Evolutionary conservation across 2,113 vertebrate genomes (phyloP).

Genomic region (Acinonyx jubatus): DNA sequence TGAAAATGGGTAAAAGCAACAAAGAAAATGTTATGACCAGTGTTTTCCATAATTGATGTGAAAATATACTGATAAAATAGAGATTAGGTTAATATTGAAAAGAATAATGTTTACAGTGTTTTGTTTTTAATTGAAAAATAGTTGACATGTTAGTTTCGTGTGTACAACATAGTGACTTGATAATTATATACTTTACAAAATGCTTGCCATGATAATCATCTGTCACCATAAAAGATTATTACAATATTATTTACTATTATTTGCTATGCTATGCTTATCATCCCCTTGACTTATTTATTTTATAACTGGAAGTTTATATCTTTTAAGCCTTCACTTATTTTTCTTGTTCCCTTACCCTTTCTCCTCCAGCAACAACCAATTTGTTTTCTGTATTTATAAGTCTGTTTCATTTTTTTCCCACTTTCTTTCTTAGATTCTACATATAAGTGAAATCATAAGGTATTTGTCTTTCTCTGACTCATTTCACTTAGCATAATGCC

Average conservation of each 20-base stretch:
- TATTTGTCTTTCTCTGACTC: not conserved
- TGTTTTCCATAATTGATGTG: not conserved
- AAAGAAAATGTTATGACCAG: not conserved
- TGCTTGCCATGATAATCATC: not conserved
- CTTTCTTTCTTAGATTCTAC: not conserved
- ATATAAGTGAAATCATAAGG: not conserved
- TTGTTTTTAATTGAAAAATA: not conserved
- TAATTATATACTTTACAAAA: not conserved
- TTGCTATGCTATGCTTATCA: not conserved
- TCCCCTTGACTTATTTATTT: not conserved
- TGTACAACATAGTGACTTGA: not conserved
- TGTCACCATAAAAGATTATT: not conserved
- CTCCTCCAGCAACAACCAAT: not conserved
- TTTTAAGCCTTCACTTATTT: not conserved
- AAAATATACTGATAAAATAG: not conserved
- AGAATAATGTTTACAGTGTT: not conserved
- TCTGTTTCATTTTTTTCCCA: not conserved
- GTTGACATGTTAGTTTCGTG: not conserved
- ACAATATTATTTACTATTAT: not conserved
- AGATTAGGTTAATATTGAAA: not conserved
- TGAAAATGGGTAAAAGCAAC: not conserved
- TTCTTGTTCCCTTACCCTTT: not conserved
- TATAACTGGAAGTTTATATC: not conserved
- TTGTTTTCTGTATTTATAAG: not conserved
- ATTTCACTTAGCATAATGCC: not conserved